Evolutionary conservation across 2,888 invertebrate species (phyloP), one percentile per base, ranked within the genome.

Genomic region (Platycheirus rosarum): DNA sequence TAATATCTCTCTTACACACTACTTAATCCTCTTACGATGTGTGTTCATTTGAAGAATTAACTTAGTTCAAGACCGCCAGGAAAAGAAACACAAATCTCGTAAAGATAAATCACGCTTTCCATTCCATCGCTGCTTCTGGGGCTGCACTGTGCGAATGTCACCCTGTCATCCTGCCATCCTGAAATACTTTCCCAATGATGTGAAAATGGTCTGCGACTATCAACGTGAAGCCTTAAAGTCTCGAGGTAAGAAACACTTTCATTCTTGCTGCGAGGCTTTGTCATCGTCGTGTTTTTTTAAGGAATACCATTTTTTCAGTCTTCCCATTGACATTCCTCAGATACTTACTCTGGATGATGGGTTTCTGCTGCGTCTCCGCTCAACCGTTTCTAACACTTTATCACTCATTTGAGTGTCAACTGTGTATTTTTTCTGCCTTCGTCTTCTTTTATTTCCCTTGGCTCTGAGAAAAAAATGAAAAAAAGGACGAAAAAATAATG

Each of bases 51-150:
- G 16, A 26, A 29, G 60, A 18, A 60, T 7, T 44, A 29, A 18
- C 44, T 60, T 26, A 9, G 16, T 26, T 60, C 23, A 46, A 35
- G 51, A 37, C 60, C 26, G 14, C 16, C 48, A 7, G 2, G 13
- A 51, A 44, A 44, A 51, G 14, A 49, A 62, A 69, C 49, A 63
- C 66, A 57, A 74, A 69, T 74, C 69, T 79, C 57, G n/a, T 40
- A 60, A 57, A 74, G 79, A 79, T 79, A 79, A 79, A 79, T 79
- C 79, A 79, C 79, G 74, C 49, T 69, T 69, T 69, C 26, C 26
- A 20, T 13, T 55, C 14, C 23, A 1, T 37, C 51, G 20, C 8
- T 63, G 55, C 51, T 26, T 2, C 26, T 42, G 40, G 7, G 20
- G n/a, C n/a, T n/a, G n/a, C 23, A 13, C 16, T 40, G 14, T 60